A percentile compares a stretch with the other conserved stretches of the same genome.
phyloP scores from a whole-genome alignment of 2,797 vertebrate species.

The Falco naumanni region DNA sequence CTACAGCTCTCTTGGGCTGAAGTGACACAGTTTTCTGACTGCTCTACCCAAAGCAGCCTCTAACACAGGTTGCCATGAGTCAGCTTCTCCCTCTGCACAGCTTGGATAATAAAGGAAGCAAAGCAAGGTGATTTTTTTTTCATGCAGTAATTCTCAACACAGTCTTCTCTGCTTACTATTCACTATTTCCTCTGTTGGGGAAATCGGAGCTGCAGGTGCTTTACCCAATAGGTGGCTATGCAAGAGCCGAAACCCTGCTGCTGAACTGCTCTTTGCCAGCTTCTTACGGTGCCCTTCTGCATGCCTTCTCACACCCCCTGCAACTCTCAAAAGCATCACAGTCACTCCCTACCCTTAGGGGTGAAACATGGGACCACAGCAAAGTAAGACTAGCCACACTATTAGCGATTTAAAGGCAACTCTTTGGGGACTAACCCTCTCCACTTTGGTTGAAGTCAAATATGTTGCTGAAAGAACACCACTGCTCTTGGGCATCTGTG shows the following conservation, averaged over 20 bases:
- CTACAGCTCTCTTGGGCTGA: conserved; percentile 55
- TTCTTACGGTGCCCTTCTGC: not conserved
- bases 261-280: not conserved
- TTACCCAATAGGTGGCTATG: not conserved
- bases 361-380: not conserved
- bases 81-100: not conserved
- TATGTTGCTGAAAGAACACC: rapidly evolving
- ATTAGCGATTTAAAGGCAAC: not conserved
- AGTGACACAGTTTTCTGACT: conserved; percentile 57
- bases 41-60: conserved; percentile 6
- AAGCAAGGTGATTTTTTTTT: not conserved
- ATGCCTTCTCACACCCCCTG: not conserved
- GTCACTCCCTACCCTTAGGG: not conserved
- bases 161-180: not conserved
- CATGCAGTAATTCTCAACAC: not conserved
- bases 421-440: not conserved
- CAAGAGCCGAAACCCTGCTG: not conserved
- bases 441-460: not conserved
- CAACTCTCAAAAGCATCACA: not conserved
- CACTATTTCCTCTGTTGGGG: not conserved
- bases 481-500: not conserved
- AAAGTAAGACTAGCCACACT: not conserved
- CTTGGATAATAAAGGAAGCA: not conserved
- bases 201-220: not conserved
- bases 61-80: not conserved